Evolutionary conservation across 2,888 invertebrate species (phyloP).

Genomic region (Protonemura montana): DNA sequence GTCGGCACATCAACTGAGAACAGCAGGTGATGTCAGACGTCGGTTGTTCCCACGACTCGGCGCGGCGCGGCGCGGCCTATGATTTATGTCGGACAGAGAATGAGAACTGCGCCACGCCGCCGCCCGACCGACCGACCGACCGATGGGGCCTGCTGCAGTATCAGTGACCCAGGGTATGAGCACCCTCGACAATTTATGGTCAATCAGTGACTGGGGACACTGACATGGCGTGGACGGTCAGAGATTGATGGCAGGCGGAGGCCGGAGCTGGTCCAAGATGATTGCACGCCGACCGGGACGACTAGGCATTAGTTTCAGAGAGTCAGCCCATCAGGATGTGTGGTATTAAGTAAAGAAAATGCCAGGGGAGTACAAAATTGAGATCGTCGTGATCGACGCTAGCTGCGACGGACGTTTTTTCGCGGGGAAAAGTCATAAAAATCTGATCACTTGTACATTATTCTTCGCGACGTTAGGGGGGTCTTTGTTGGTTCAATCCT

Average conservation of each 20-base stretch:
- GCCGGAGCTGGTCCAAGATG: conserved; percentile 25
- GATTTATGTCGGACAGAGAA: conserved; percentile 43
- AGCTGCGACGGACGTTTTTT: background rate
- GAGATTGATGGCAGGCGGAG: conserved; percentile 45
- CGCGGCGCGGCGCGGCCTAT: background rate
- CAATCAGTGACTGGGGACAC: conserved; percentile 52
- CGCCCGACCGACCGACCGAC: conserved; percentile 16
- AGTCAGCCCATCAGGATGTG: conserved; percentile 20
- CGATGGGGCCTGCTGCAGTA: conserved; percentile 38
- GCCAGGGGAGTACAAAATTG: conserved; percentile 31
- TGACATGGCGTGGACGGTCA: conserved; percentile 46
- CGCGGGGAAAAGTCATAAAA: background rate
- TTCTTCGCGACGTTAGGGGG: background rate
- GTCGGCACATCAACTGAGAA: background rate
- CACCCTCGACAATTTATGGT: conserved; percentile 66
- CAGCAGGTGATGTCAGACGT: conserved; percentile 14
- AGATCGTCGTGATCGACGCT: background rate
- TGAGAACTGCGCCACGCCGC: conserved; percentile 36
- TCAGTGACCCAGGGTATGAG: background rate
- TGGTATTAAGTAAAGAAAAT: conserved; percentile 38
- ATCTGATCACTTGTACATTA: background rate
- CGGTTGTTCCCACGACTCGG: conserved; percentile 7
- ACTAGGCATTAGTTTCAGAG: conserved; percentile 36
- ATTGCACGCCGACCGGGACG: conserved; percentile 24
- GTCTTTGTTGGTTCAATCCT: background rate